Base-by-base conservation (phyloP, 2,888 invertebrate genomes). In the Phengaris alcon region DNA sequence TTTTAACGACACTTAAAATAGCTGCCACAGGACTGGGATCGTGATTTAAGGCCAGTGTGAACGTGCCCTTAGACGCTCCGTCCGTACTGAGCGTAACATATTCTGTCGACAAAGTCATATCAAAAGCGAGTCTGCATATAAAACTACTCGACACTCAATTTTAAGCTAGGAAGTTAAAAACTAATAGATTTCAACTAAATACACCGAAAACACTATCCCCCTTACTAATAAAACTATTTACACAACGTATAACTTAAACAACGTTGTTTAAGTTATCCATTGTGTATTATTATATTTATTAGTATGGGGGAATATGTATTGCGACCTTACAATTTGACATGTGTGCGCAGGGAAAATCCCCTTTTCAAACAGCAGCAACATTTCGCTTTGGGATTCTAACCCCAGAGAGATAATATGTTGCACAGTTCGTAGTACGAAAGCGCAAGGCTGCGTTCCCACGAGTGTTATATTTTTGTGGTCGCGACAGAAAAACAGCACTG, bases 111-210 rank as follows among this genome's bases (percentile, higher is more conserved):
- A 72, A 72, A 54, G 35, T 72, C 51, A 51, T 70, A 70, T 70
- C 72, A 54, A 72, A 54, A 72, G 72, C 72, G 13, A 35, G 22
- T 46, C 44, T 72, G 52, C 51, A 35, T 72, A 35, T 22, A 54
- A 13, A 68, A 13, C 35, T 68, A 68, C 68, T 68, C 72, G 72
- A 72, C 54, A 72, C 22, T 54, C 72, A 54, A 72, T 54, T 72
- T 72, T 54, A 72, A 72, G 52, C 72, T 72, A 72, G 52, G 35
- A 72, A 72, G 57, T 75, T 70, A 70, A 6, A 35, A 57, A 79
- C 88, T 89, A 88, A 86, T 90, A 90, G 87, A 90, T 88, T 90
- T 90, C 77, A 88, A 89, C 90, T 90, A 91, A 90, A 88, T 79
- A 83, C 68, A 22, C 64, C 22, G 52, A 74, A 51, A 68, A 70